Conservation (phyloP, 2,888 invertebrate species). For the Anagyrus pseudococci region DNA sequence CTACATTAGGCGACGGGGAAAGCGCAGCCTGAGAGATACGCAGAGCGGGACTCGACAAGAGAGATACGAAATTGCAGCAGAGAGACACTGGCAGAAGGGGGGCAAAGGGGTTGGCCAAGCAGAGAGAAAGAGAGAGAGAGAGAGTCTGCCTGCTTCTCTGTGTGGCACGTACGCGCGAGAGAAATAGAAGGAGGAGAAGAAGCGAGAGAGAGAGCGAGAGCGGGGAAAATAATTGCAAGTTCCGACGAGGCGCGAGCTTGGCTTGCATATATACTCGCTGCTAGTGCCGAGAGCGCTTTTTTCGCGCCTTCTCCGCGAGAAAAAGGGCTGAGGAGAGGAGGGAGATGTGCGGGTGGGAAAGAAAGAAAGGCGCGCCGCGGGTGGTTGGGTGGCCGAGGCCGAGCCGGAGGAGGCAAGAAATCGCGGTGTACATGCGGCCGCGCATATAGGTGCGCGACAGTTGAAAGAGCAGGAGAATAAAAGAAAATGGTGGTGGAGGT, state of each 20-base stretch:
- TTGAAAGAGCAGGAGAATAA: constrained; percentile 13
- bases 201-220: constrained; percentile 48
- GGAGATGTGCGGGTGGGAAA: constrained; percentile 38
- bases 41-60: too few species aligned
- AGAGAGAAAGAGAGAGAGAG: too few species aligned
- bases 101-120: too few species aligned
- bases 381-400: too few species aligned
- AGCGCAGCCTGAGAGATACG: too few species aligned
- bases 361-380: constrained; percentile 25
- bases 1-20: constrained; percentile 47
- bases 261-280: too few species aligned
- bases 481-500: constrained; percentile 35
- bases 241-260: constrained; percentile 50
- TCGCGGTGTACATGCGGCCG: too few species aligned
- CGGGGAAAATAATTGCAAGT: constrained; percentile 61
- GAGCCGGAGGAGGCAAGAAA: too few species aligned
- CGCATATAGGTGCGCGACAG: constrained; percentile 6
- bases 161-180: too few species aligned
- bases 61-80: too few species aligned
- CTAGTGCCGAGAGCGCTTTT: constrained; percentile 47
- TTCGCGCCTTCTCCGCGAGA: constrained; percentile 23
- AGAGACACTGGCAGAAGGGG: too few species aligned
- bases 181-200: constrained; percentile 1
- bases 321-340: constrained; percentile 39
- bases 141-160: too few species aligned